phyloP scores from a whole-genome alignment of 2,888 invertebrate genomes.

The Ptychoptera contaminata region DNA sequence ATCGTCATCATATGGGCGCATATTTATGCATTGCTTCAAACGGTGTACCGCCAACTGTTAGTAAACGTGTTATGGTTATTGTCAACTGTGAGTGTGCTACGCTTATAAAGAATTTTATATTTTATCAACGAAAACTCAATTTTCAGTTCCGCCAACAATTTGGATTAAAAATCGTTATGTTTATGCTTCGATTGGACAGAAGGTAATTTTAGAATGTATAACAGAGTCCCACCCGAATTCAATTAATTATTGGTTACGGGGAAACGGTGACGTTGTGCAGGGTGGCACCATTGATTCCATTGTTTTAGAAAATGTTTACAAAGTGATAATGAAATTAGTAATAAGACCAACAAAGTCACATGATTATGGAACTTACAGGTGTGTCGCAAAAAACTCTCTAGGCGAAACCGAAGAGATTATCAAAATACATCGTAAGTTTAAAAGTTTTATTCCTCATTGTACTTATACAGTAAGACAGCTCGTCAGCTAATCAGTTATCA shows the following conservation, averaged over 20 bases:
- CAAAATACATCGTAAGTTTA: slow-evolving; percentile 12
- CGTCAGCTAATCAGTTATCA: too few relatives aligned
- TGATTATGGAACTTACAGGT: slow-evolving; percentile 66
- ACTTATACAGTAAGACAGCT: background rate
- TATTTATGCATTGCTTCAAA: slow-evolving; percentile 30
- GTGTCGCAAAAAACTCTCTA: slow-evolving; percentile 64
- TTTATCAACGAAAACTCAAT: slow-evolving; percentile 8
- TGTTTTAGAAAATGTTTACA: slow-evolving; percentile 55
- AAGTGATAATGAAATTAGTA: slow-evolving; percentile 57
- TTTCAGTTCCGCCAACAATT: slow-evolving; percentile 25
- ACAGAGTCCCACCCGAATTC: slow-evolving; percentile 28
- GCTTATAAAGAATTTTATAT: background rate
- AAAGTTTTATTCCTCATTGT: too few relatives aligned
- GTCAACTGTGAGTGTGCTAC: slow-evolving; percentile 24
- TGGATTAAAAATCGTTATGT: slow-evolving; percentile 26
- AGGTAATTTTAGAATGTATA: slow-evolving; percentile 24
- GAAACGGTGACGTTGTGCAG: slow-evolving; percentile 25
- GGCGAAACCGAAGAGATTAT: slow-evolving; percentile 39
- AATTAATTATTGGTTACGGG: slow-evolving; percentile 28
- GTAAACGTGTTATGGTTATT: slow-evolving; percentile 25
- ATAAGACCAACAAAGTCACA: slow-evolving; percentile 44
- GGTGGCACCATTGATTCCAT: slow-evolving; percentile 31
- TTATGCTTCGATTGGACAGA: slow-evolving; percentile 25
- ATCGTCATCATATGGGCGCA: slow-evolving; percentile 25
- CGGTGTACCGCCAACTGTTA: slow-evolving; percentile 30